These are phyloP conservation scores for Acanthisitta chloris DNA, from an alignment of 2,113 vertebrate genomes.

Conservation along the genomic window DNA sequence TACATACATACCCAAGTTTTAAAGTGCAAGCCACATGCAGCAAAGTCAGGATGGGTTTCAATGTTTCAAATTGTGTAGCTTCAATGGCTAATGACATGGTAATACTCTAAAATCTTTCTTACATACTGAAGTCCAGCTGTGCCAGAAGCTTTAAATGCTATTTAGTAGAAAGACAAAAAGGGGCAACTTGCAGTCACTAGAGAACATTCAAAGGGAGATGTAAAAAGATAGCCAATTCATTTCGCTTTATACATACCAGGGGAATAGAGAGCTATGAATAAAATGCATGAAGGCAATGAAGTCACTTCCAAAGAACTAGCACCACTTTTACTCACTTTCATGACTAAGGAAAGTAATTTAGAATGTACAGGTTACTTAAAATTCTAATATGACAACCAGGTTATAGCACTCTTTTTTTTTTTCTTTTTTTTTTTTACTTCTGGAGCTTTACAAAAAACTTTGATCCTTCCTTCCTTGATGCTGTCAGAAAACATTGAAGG, in stretches of 20 bases:
- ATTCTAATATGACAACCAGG: not conserved
- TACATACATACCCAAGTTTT: not conserved
- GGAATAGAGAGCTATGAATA: constrained; percentile 81
- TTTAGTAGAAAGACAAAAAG: constrained; percentile 42
- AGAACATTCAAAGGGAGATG: constrained; percentile 75
- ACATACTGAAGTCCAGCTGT: constrained; percentile 77
- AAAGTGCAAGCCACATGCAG: constrained; percentile 60
- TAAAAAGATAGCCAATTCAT: constrained; percentile 80
- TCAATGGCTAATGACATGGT: constrained; percentile 74
- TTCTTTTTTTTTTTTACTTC: not conserved
- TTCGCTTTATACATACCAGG: constrained; percentile 72
- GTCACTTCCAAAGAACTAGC: not conserved
- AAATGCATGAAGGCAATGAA: constrained; percentile 71
- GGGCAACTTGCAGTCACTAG: constrained; percentile 66
- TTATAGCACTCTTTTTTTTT: not conserved
- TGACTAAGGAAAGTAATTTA: not conserved
- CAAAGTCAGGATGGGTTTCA: constrained; percentile 63
- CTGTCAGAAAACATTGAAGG: not conserved
- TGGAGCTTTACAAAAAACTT: not conserved
- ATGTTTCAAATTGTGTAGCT: constrained; percentile 64
- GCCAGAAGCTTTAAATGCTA: constrained; percentile 73
- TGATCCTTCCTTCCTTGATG: not conserved
- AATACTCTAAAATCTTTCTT: constrained; percentile 72
- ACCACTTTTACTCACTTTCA: not conserved
- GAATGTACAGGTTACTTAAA: not conserved